Evolutionary conservation across 2,797 vertebrate genomes (phyloP).

Genomic region (Pempheris klunzingeri): DNA sequence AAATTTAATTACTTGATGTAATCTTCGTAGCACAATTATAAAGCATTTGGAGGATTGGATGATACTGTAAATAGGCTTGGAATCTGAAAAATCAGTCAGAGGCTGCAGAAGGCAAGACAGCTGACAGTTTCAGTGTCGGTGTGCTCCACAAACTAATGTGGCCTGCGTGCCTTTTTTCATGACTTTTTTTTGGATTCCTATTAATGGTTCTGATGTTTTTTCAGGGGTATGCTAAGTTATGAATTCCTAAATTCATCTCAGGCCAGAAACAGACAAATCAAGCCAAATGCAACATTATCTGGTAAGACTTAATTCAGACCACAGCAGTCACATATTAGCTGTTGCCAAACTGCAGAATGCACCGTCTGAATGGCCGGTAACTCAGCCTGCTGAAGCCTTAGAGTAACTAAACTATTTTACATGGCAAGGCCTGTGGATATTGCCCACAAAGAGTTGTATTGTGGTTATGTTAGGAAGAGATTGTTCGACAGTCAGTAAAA

Average conservation of each 20-base stretch:
- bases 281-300: too few species aligned
- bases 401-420: neutral
- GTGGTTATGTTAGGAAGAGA: neutral
- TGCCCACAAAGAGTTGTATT: neutral
- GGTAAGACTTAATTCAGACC: neutral
- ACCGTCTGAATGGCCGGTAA: neutral
- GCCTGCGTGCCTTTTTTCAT: neutral
- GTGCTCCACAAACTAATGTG: neutral
- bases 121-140: neutral
- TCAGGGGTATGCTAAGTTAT: too few species aligned
- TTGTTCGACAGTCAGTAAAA: neutral
- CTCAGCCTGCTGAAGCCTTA: slow-evolving; percentile 11
- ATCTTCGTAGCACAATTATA: neutral
- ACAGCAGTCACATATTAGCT: neutral
- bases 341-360: neutral
- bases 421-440: neutral
- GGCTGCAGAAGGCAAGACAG: neutral
- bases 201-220: neutral
- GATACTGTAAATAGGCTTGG: neutral
- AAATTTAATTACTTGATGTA: neutral
- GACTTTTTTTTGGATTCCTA: neutral
- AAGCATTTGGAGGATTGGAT: neutral
- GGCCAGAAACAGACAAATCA: neutral
- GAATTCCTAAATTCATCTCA: neutral
- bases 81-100: neutral